Base-by-base conservation (phyloP, 2,797 vertebrate genomes). In the Ctenopoma multispine region DNA sequence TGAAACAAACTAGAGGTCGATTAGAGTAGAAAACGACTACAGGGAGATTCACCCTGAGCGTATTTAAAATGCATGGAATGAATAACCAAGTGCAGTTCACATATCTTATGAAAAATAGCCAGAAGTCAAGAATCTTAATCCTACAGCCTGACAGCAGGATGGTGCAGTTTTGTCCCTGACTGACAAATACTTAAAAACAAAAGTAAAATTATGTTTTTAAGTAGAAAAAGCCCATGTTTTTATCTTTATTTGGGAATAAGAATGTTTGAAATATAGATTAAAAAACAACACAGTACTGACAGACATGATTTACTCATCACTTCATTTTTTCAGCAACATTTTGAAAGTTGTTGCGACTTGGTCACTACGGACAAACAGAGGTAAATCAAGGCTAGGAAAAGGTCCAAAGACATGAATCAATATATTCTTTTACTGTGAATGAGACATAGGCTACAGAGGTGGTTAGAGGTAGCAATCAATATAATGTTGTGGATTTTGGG, bases 1-100 rank as follows among this genome's bases (percentile, higher is more conserved):
- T 87, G 81, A 91, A 87, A 81, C 81, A 89, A 88, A 79, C 67
- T 59, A 66, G 75, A 81, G 80, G 86, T 90, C 80, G 83, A 87
- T 87, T 63, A 44, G 68, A 76, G 76, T 74, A 61, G 82, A 91
- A 75, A 81, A 80, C 4, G 54, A 70, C 53, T 70, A 24, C 56
- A 69, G 68, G 78, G 71, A 83, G 65, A 76, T 77, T 69, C 21
- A 49, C 62, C 73, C 60, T 7, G 41, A 60, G 18, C 59, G 8
- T 9, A 59, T 64, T 86, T 80, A 77, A 85, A 82, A 91, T 82
- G 65, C 85, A 86, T 61, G 77, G 72, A 68, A 77, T 76, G 72
- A 75, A 77, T 67, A 78, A 75, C 21, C 17, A 43, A 67, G 75
- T 44, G 49, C 47, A 50, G 71, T 72, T 83, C 56, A 78, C 58